Evolutionary conservation across 2,797 vertebrate genomes (phyloP).

Genomic region (Hephaestus fuliginosus): DNA sequence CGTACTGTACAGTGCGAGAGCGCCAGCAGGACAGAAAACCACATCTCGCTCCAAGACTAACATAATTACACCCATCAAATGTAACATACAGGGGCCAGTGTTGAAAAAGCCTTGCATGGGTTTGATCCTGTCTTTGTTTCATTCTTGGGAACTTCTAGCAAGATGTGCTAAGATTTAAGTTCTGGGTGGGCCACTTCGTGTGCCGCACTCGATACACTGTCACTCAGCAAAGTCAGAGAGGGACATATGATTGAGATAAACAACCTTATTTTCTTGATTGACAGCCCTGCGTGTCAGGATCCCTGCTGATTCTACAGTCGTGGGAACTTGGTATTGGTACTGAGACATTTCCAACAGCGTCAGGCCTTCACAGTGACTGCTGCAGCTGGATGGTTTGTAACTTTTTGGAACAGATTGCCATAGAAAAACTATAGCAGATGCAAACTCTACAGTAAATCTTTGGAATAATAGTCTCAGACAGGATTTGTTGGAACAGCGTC

Average conservation of each 20-base stretch:
- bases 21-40: constrained; percentile 46
- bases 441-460: constrained; percentile 28
- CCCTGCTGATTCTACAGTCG: constrained; percentile 16
- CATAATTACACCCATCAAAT: constrained; percentile 54
- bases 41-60: constrained; percentile 61
- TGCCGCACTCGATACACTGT: constrained; percentile 37
- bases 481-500: constrained; percentile 7
- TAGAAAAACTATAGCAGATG: constrained; percentile 33
- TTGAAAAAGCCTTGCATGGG: constrained; percentile 22
- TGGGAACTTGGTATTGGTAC: constrained; percentile 24
- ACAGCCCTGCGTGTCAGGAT: constrained; percentile 10
- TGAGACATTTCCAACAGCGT: constrained; percentile 31
- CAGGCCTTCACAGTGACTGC: constrained; percentile 2
- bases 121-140: constrained; percentile 33
- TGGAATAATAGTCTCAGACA: constrained; percentile 8
- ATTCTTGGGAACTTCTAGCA: constrained; percentile 41
- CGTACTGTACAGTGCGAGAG: constrained; percentile 9
- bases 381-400: constrained; percentile 42
- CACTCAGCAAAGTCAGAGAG: constrained; percentile 23
- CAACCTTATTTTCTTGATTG: constrained; percentile 25
- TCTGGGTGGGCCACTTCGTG: constrained; percentile 54
- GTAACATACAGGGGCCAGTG: constrained; percentile 36
- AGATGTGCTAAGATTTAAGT: constrained; percentile 27
- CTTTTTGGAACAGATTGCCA: constrained; percentile 27
- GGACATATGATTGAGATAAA: constrained; percentile 49